Conservation (phyloP, 2,888 invertebrate species). For the Pandemis corylana region DNA sequence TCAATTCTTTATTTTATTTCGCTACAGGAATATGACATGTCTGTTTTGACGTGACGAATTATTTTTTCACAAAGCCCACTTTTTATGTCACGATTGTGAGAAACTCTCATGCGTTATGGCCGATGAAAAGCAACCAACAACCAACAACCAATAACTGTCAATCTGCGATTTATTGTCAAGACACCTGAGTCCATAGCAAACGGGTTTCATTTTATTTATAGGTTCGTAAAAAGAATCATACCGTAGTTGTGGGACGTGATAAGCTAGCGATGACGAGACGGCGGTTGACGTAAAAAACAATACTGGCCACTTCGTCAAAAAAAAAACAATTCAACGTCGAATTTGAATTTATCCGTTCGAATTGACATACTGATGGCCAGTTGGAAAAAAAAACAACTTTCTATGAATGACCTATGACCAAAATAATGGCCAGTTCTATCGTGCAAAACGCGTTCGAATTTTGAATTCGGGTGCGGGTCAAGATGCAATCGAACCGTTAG, state of each 20-base stretch:
- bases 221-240: too few species aligned
- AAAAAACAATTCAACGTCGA: too few species aligned
- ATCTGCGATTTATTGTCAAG: not conserved
- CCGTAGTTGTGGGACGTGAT: too few species aligned
- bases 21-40: constrained; percentile 30
- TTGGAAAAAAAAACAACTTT: too few species aligned
- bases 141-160: not conserved
- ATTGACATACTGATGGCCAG: too few species aligned
- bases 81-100: not conserved
- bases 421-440: not conserved
- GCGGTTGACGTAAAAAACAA: too few species aligned
- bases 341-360: too few species aligned
- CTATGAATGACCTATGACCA: too few species aligned
- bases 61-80: not conserved
- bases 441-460: not conserved
- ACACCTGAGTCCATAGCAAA: too few species aligned
- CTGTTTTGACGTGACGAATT: constrained; percentile 16
- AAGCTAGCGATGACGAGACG: too few species aligned
- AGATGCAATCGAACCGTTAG: constrained; percentile 10
- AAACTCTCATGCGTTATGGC: not conserved
- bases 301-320: too few species aligned
- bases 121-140: not conserved
- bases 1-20: constrained; percentile 31
- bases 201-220: too few species aligned
- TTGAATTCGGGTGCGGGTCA: not conserved